phyloP scores from a whole-genome alignment of 2,888 invertebrate genomes.

The Mesorhabditis belari region DNA sequence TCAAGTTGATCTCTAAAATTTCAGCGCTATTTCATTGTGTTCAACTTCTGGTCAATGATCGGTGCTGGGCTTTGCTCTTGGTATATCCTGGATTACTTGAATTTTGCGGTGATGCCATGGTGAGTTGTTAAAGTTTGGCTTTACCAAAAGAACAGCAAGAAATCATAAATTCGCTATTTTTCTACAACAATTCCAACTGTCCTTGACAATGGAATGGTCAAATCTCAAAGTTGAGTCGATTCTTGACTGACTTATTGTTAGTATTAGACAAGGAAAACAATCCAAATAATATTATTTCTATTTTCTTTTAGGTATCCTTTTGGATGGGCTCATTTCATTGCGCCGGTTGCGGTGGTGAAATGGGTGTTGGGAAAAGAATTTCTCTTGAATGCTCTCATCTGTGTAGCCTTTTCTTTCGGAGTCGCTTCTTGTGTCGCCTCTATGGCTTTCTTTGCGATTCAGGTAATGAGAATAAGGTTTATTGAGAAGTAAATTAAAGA shows the following conservation, averaged over 20 bases:
- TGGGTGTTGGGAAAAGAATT: conserved; percentile 32
- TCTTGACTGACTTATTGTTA: no score
- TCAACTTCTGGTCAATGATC: conserved; percentile 51
- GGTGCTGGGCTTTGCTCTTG: conserved; percentile 33
- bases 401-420: neutral
- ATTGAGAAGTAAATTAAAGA: neutral
- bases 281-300: neutral
- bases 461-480: neutral
- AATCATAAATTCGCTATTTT: neutral
- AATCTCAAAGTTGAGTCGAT: neutral
- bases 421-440: neutral
- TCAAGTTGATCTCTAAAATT: no score
- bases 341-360: conserved; percentile 38
- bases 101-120: conserved; percentile 32
- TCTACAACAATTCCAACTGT: neutral
- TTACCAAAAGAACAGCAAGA: neutral
- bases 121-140: conserved; percentile 3
- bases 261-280: no score
- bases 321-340: conserved; percentile 41
- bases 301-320: conserved; percentile 30
- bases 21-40: conserved; percentile 55
- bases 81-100: conserved; percentile 26
- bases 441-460: neutral
- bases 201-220: neutral
- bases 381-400: conserved; percentile 25